Evolutionary conservation across 2,113 vertebrate species (phyloP).

Genomic region (Chlorodrepanis virens): DNA sequence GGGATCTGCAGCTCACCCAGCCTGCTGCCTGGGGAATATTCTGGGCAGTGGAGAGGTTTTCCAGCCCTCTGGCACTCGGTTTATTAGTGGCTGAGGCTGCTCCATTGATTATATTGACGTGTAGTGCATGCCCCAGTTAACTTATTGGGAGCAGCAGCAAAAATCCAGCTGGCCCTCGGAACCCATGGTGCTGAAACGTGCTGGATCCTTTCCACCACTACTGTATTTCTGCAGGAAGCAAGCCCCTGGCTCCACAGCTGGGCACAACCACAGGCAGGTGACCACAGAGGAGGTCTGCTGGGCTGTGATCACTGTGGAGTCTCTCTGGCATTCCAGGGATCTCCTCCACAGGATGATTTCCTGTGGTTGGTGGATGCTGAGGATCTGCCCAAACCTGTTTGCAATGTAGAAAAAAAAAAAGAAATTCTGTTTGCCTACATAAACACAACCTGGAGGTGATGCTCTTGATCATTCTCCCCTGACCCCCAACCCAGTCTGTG

Average conservation of each 20-base stretch:
- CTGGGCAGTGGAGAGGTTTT: not conserved
- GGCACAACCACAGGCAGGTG: not conserved
- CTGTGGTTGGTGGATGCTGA: not conserved
- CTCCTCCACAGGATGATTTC: not conserved
- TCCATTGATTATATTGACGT: conserved; percentile 13
- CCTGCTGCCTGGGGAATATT: not conserved
- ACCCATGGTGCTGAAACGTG: not conserved
- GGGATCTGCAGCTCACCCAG: not conserved
- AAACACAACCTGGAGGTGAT: not conserved
- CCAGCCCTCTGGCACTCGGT: not conserved
- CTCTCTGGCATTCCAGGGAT: not conserved
- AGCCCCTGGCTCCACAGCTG: not conserved
- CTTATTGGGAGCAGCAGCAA: conserved; percentile 14
- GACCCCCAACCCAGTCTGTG: accelerated
- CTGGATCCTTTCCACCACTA: not conserved
- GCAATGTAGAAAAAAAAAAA: not conserved
- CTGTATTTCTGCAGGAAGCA: not conserved
- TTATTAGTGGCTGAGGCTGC: not conserved
- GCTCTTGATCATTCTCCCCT: not conserved
- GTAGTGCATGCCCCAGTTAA: conserved; percentile 38
- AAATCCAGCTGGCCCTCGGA: not conserved
- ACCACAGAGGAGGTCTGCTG: not conserved
- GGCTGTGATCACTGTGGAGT: not conserved
- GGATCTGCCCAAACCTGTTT: not conserved
- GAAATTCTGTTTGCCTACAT: not conserved